Conservation (phyloP, 2,888 invertebrate genomes). For the Drosophila rubida region DNA sequence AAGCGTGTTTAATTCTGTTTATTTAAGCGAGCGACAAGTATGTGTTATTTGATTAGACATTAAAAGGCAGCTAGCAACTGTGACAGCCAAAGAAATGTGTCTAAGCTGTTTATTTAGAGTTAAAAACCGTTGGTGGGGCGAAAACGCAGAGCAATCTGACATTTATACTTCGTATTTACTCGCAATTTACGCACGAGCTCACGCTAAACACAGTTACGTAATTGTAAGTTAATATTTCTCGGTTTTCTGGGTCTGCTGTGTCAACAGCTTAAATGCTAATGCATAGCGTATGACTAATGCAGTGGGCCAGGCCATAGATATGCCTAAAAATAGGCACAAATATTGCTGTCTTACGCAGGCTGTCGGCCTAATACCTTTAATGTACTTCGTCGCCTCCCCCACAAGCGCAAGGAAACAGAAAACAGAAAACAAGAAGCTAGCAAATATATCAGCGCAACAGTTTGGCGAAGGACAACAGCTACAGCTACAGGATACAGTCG, state of each 20-base stretch:
- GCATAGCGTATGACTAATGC: constrained; percentile 31
- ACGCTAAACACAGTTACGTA: constrained; percentile 32
- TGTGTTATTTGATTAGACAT: constrained; percentile 66
- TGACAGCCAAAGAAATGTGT: constrained; percentile 10
- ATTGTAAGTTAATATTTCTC: constrained; percentile 59
- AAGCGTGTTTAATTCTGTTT: constrained; percentile 42
- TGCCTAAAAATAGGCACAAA: constrained; percentile 31
- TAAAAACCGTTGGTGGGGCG: constrained; percentile 26
- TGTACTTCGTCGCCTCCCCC: constrained; percentile 36
- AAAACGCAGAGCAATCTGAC: constrained; percentile 30
- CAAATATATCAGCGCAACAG: constrained; percentile 68
- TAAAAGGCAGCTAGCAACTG: constrained; percentile 42
- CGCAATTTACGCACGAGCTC: constrained; percentile 44
- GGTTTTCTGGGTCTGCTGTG: constrained; percentile 11
- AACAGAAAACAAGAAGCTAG: constrained; percentile 34
- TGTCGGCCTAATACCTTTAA: constrained; percentile 63
- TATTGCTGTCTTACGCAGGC: constrained; percentile 21
- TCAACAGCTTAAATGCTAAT: constrained; percentile 47
- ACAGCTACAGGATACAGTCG: neutral
- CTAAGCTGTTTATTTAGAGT: constrained; percentile 36
- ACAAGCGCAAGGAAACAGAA: neutral
- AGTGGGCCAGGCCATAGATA: neutral
- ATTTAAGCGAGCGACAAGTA: constrained; percentile 34
- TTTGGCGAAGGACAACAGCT: constrained; percentile 33
- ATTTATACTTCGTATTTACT: constrained; percentile 38